Evolutionary conservation across 2,113 vertebrate species (phyloP).

Genomic region (Geococcyx californianus): DNA sequence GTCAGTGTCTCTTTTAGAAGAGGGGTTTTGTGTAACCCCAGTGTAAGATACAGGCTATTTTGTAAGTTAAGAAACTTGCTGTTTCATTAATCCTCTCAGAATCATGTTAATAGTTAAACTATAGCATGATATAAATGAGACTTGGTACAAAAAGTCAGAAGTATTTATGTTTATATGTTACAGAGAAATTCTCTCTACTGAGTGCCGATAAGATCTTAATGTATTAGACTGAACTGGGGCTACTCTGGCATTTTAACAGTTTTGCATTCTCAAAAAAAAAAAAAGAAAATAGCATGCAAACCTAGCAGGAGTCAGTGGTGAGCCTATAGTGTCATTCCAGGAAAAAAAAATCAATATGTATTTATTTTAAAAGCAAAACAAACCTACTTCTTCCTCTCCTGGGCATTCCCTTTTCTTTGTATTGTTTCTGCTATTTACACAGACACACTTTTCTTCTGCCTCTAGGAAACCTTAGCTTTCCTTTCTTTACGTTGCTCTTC

Average conservation of each 20-base stretch:
- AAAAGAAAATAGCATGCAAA: background rate
- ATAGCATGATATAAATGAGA: background rate
- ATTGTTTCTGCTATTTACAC: background rate
- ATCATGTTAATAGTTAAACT: background rate
- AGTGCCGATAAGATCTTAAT: background rate
- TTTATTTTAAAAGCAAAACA: background rate
- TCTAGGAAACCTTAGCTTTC: background rate
- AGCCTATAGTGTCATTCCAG: background rate
- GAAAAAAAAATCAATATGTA: background rate
- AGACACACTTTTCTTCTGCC: background rate
- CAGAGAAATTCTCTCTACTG: background rate
- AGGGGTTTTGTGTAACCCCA: conserved; percentile 47
- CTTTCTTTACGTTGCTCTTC: background rate
- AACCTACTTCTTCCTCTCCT: background rate
- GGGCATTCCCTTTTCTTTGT: background rate
- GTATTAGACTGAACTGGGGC: background rate
- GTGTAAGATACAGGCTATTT: conserved; percentile 62
- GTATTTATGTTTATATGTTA: background rate
- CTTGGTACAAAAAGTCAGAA: conserved; percentile 2
- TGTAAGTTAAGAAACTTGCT: conserved; percentile 37
- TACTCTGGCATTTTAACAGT: background rate
- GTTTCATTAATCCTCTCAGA: background rate
- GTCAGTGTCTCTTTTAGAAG: conserved; percentile 41
- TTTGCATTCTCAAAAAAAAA: background rate
- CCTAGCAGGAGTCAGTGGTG: background rate